Evolutionary conservation across 2,888 invertebrate species (phyloP), one percentile per base, ranked within the genome.

Genomic region (Pyrochroa serraticornis): DNA sequence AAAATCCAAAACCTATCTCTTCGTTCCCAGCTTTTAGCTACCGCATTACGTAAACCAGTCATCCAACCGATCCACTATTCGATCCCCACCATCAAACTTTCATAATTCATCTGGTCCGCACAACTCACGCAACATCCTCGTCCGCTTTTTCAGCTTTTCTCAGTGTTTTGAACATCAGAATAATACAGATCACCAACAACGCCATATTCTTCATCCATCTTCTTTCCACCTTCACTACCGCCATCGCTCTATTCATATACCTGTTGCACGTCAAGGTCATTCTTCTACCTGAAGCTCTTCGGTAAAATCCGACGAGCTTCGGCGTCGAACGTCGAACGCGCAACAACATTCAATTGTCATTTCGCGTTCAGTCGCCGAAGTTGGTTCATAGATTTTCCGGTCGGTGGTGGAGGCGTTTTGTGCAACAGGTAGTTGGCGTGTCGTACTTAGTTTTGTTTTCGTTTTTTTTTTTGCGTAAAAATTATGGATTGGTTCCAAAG

Each of bases 31-130:
- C 37, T 37, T 36, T 31, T 43, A 37, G 55, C 56, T 50, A 56
- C 56, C 45, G 50, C 50, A 50, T 56, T 56, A 56, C 56, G 56
- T 56, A 50, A 43, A 49, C 33, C 44, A 39, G 3, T 39, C 7
- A 30, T 36, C 55, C 55, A 55, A 3, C 14, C 7, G 1, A 36
- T 0, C 7, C 42, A 22, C 31, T 34, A 33, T 12, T 34, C 10
- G 12, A 6, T 32, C 12, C 8, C 22, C 42, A 7, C 8, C 6
- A 9, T 6, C n/a, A 7, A 12, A 8, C 22, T 7, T 13, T 10
- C 32, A 33, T 38, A 37, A 30, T 1, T 22, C 22, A 22, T 3
- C 22, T 53, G 53, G 46, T 14, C 46, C 36, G 34, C 46, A 22
- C 7, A 9, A 53, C 41, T 22, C 46, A 43, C 33, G 35, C 43